Evolutionary conservation across 2,888 invertebrate species (phyloP).

Genomic region (Drosophila niveifrons): DNA sequence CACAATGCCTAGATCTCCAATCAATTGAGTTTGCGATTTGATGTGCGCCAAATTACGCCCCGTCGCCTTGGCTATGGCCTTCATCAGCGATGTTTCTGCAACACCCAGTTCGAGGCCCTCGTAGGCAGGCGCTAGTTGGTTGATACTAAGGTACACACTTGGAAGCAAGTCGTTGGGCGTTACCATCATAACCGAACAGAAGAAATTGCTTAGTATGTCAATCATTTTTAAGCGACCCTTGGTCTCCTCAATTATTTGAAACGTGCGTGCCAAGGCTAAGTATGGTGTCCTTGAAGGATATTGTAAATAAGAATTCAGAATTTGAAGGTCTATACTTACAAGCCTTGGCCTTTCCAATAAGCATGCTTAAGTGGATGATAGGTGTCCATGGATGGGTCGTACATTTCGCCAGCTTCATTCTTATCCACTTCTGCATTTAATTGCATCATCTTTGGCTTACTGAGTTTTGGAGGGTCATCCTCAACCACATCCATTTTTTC

Average conservation of each 20-base stretch:
- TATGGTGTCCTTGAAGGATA: slow-evolving; percentile 93
- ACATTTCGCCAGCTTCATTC: slow-evolving; percentile 85
- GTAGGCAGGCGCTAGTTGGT: slow-evolving; percentile 97
- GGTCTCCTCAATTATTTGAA: slow-evolving; percentile 95
- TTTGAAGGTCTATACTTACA: slow-evolving; percentile 85
- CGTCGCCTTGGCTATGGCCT: slow-evolving; percentile 96
- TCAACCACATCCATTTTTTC: slow-evolving; percentile 14
- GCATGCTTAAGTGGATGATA: slow-evolving; percentile 95
- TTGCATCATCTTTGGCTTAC: slow-evolving; percentile 28
- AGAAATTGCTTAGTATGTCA: slow-evolving; percentile 95
- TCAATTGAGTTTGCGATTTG: slow-evolving; percentile 87
- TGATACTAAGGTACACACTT: slow-evolving; percentile 97
- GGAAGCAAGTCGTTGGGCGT: slow-evolving; percentile 95
- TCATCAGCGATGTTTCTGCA: slow-evolving; percentile 97
- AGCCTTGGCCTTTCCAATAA: slow-evolving; percentile 91
- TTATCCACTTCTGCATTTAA: slow-evolving; percentile 33
- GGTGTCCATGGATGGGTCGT: slow-evolving; percentile 89
- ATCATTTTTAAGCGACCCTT: slow-evolving; percentile 95
- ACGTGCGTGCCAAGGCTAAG: slow-evolving; percentile 94
- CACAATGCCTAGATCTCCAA: slow-evolving; percentile 96
- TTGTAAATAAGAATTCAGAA: neutral
- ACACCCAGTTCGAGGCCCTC: slow-evolving; percentile 97
- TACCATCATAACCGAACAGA: slow-evolving; percentile 94
- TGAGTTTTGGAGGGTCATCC: neutral
- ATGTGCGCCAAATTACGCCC: slow-evolving; percentile 94